These are phyloP conservation scores for Calephelis nemesis DNA, from an alignment of 1,140 invertebrate species.

Conservation along the genomic window DNA sequence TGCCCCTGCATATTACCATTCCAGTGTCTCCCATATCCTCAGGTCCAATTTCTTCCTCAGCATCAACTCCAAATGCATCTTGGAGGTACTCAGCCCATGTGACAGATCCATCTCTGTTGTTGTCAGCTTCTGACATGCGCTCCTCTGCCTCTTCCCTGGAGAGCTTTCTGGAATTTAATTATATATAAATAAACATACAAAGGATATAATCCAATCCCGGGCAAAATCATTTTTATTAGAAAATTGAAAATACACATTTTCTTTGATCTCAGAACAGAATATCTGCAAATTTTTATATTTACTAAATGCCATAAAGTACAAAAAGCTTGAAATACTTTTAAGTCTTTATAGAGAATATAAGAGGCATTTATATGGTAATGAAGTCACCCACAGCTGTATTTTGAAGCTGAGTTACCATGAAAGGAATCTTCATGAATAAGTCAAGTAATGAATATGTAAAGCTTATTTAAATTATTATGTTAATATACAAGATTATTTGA, in stretches of 20 bases:
- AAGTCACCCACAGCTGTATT: background rate
- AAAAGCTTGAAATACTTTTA: background rate
- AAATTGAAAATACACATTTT: too few relatives aligned
- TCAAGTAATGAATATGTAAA: background rate
- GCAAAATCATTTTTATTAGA: too few relatives aligned
- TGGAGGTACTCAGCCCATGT: slow-evolving; percentile 93
- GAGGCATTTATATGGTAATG: background rate
- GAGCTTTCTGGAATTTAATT: slow-evolving; percentile 82
- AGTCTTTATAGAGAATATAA: background rate
- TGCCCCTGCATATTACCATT: slow-evolving; percentile 51
- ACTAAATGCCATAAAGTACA: background rate
- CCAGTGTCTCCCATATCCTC: slow-evolving; percentile 65
- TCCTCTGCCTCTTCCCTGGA: slow-evolving; percentile 94
- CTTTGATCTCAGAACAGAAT: too few relatives aligned
- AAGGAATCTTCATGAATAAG: background rate
- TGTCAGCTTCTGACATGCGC: slow-evolving; percentile 91
- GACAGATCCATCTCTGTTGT: slow-evolving; percentile 89
- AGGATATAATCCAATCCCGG: too few relatives aligned
- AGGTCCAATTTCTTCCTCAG: slow-evolving; percentile 55
- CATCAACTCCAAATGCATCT: slow-evolving; percentile 60
- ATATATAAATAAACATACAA: slow-evolving; percentile 3
- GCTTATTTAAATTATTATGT: too few relatives aligned
- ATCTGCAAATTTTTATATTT: background rate
- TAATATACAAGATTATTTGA: too few relatives aligned
- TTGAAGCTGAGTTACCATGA: background rate